Evolutionary conservation across 1,140 invertebrate genomes (phyloP).

Genomic region (Pseudomyrmex pallidus): DNA sequence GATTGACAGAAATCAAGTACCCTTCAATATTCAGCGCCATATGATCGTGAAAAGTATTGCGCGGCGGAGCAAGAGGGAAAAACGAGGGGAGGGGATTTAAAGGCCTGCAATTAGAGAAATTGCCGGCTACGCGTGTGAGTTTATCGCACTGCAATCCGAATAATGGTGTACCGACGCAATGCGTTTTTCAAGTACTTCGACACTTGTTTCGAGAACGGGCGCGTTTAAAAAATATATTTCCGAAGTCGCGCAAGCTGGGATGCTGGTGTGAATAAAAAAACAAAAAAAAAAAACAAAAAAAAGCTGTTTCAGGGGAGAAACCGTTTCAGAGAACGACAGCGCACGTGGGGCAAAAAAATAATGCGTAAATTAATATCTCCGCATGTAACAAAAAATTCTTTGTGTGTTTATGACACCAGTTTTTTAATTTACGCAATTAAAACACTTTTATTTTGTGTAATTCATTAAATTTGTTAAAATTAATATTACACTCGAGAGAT

Average conservation of each 20-base stretch:
- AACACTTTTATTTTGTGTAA: neutral
- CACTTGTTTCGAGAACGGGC: conserved; percentile 60
- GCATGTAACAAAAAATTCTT: neutral
- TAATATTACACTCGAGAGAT: neutral
- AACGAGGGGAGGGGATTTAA: conserved; percentile 41
- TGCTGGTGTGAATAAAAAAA: neutral
- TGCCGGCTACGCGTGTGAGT: conserved; percentile 63
- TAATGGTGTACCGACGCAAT: conserved; percentile 71
- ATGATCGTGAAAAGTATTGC: conserved; percentile 68
- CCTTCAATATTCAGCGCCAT: conserved; percentile 61
- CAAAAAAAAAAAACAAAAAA: neutral
- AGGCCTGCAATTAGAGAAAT: conserved; percentile 75
- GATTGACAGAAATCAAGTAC: conserved; percentile 74
- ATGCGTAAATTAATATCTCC: conserved; percentile 12
- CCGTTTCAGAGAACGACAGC: neutral
- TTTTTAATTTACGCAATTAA: neutral
- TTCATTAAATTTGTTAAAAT: conserved; percentile 1
- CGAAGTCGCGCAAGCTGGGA: neutral
- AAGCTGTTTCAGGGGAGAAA: neutral
- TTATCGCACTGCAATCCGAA: conserved; percentile 70
- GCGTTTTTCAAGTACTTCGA: conserved; percentile 70
- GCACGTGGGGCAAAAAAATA: neutral
- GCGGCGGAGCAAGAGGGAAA: neutral
- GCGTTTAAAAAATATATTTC: conserved; percentile 59
- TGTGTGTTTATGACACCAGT: neutral